Conservation (phyloP, 2,797 vertebrate species). For the Arnoldichthys spilopterus region DNA sequence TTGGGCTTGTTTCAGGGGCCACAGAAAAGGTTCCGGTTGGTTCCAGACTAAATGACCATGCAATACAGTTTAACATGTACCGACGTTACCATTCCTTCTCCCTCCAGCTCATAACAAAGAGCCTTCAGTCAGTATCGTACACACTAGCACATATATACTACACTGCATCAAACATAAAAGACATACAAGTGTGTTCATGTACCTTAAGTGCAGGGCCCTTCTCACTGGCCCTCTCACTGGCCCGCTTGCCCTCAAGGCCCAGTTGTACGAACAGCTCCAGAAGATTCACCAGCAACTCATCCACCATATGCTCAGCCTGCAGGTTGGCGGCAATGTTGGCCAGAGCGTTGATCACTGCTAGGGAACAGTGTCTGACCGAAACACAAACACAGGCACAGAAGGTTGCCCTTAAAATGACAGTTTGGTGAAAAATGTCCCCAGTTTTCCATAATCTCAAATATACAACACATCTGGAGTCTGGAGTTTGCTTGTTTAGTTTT, state of each 20-base stretch:
- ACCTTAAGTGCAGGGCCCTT: conserved; percentile 96
- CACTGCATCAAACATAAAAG: background rate
- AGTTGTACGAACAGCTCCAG: conserved; percentile 97
- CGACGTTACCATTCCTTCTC: too few species aligned
- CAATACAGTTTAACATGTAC: background rate
- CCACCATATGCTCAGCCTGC: conserved; percentile 92
- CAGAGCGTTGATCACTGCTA: conserved; percentile 96
- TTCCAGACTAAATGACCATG: background rate
- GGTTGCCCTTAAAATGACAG: too few species aligned
- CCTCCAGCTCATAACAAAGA: background rate
- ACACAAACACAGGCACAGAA: background rate
- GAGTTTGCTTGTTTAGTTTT: too few species aligned
- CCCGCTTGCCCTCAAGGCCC: conserved; percentile 94
- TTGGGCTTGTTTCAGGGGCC: background rate
- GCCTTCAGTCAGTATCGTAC: background rate
- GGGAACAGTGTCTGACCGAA: conserved; percentile 89
- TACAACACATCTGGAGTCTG: too few species aligned
- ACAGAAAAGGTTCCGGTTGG: background rate
- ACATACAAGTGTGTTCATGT: background rate
- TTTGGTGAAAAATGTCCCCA: too few species aligned
- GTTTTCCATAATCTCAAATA: too few species aligned
- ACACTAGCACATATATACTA: background rate
- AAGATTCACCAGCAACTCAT: conserved; percentile 96
- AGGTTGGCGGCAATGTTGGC: conserved; percentile 98
- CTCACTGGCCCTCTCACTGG: conserved; percentile 93